Conservation (phyloP, 2,797 vertebrate genomes). For the Darevskia mixta region DNA sequence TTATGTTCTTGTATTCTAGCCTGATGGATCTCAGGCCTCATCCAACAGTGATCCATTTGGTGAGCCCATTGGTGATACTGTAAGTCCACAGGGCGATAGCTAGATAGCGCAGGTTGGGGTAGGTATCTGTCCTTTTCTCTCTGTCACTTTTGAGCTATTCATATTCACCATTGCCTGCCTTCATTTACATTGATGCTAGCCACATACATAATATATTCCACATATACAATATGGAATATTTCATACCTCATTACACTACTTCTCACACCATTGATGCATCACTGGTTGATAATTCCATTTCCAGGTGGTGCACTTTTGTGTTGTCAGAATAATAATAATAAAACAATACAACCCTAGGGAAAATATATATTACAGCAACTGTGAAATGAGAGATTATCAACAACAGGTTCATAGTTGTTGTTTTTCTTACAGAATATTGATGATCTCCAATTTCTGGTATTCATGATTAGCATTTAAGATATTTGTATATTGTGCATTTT, state of each 20-base stretch:
- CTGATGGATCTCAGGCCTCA: conserved; percentile 95
- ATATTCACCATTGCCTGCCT: conserved; percentile 65
- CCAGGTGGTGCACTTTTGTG: conserved; percentile 55
- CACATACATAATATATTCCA: conserved; percentile 16
- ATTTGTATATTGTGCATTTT: neutral
- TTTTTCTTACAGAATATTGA: neutral
- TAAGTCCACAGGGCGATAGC: conserved; percentile 98
- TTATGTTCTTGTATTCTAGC: conserved; percentile 88
- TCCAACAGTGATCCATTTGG: conserved; percentile 93
- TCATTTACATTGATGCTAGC: conserved; percentile 61
- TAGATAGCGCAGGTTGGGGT: conserved; percentile 99
- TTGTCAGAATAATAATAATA: conserved; percentile 44
- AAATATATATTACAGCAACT: neutral
- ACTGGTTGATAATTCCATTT: conserved; percentile 68
- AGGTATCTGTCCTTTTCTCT: conserved; percentile 89
- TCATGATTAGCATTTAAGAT: neutral
- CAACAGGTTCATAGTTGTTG: too few relatives aligned
- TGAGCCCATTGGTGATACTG: conserved; percentile 93
- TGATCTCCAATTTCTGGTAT: neutral
- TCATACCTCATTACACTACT: conserved; percentile 52
- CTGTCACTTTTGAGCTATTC: conserved; percentile 73
- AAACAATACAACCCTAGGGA: conserved; percentile 43
- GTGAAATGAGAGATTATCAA: neutral
- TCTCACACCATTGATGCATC: conserved; percentile 52
- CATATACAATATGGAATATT: conserved; percentile 38